phyloP scores from a whole-genome alignment of 2,113 vertebrate species.

The Nycticryphes semicollaris region DNA sequence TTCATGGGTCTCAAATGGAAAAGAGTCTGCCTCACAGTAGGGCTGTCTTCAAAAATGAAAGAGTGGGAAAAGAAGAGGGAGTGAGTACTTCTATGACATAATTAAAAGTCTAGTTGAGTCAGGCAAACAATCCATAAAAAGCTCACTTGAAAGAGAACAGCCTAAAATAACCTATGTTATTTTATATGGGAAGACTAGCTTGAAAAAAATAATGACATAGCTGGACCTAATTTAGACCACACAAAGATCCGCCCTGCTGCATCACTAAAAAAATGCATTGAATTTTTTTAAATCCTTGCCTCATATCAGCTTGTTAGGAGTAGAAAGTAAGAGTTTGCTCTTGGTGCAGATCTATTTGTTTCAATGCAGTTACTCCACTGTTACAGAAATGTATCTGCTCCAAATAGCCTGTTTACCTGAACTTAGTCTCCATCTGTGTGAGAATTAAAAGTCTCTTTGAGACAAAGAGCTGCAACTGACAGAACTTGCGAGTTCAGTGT shows the following conservation, averaged over 20 bases:
- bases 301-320: background rate
- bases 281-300: background rate
- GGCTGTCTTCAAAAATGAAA: background rate
- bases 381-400: background rate
- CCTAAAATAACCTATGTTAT: background rate
- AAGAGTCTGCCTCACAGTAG: background rate
- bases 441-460: conserved; percentile 74
- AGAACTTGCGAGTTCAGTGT: conserved; percentile 53
- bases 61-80: fast-evolving
- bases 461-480: conserved; percentile 73
- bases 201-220: fast-evolving
- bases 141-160: background rate
- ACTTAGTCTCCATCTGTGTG: conserved; percentile 62
- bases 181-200: background rate
- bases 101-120: background rate
- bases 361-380: background rate
- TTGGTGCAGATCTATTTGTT: background rate
- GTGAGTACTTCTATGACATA: background rate
- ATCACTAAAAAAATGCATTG: background rate
- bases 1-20: background rate
- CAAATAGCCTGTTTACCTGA: conserved; percentile 51
- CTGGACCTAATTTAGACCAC: background rate
- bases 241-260: background rate
- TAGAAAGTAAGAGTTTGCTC: background rate
- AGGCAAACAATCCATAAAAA: background rate